These are phyloP conservation scores for Drosophila ezoana DNA, from an alignment of 2,888 invertebrate species.

Conservation along the genomic window DNA sequence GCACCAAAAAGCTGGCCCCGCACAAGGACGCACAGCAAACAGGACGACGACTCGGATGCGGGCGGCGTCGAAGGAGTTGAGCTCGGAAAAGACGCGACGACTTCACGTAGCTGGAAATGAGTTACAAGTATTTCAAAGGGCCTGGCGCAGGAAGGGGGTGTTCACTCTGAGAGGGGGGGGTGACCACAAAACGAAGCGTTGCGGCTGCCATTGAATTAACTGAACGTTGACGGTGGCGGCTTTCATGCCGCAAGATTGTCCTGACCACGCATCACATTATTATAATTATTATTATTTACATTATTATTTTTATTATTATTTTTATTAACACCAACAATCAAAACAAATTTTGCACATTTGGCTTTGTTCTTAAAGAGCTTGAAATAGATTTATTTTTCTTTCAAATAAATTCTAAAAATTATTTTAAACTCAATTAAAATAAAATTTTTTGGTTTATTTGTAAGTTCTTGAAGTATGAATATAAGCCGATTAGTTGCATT, in stretches of 20 bases:
- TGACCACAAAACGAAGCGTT: conserved; percentile 54
- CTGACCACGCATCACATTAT: conserved; percentile 58
- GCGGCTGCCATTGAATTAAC: conserved; percentile 60
- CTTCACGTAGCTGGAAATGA: conserved; percentile 39
- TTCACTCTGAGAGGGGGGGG: neutral
- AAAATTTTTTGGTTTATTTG: too few species aligned
- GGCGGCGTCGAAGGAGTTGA: conserved; percentile 38
- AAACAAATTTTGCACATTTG: conserved; percentile 25
- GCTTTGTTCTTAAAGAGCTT: too few species aligned
- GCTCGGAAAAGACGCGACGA: conserved; percentile 37
- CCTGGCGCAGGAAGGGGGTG: neutral
- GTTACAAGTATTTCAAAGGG: conserved; percentile 5
- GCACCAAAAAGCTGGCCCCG: conserved; percentile 26
- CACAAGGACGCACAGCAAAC: conserved; percentile 21
- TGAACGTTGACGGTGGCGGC: conserved; percentile 10
- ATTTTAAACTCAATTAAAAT: too few species aligned
- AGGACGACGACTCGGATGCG: neutral
- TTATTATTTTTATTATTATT: conserved; percentile 19
- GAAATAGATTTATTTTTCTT: too few species aligned
- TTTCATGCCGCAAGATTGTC: conserved; percentile 39
- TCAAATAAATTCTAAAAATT: too few species aligned
- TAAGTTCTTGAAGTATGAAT: too few species aligned
- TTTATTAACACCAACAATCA: conserved; percentile 55
- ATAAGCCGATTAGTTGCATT: too few species aligned
- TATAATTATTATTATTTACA: conserved; percentile 26